Evolutionary conservation across 1,140 invertebrate genomes (phyloP).

Genomic region (Streblospio benedicti): DNA sequence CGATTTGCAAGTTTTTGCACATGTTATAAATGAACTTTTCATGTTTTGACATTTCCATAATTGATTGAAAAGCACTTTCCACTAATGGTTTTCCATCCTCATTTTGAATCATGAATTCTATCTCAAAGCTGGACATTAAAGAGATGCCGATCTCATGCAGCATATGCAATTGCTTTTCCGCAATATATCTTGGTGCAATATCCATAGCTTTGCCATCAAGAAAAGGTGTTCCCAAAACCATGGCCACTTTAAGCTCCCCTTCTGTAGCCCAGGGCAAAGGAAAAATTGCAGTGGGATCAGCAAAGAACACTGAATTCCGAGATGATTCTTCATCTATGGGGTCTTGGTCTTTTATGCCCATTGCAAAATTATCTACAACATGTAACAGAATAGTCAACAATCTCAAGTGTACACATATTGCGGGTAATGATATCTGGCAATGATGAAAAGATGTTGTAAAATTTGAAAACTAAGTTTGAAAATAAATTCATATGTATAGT

Average conservation of each 20-base stretch:
- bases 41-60: slow-evolving; percentile 6
- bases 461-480: too few relatives aligned
- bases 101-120: slow-evolving; percentile 2
- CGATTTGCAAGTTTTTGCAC: slow-evolving; percentile 2
- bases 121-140: slow-evolving; percentile 8
- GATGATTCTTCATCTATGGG: too few relatives aligned
- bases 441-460: too few relatives aligned
- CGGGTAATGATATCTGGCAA: too few relatives aligned
- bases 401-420: too few relatives aligned
- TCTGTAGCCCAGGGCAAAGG: neutral
- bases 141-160: neutral
- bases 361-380: too few relatives aligned
- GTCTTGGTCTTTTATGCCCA: too few relatives aligned
- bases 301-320: too few relatives aligned
- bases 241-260: neutral
- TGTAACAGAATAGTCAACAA: too few relatives aligned
- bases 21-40: slow-evolving; percentile 9
- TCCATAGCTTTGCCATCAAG: neutral
- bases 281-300: too few relatives aligned
- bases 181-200: slow-evolving; percentile 2
- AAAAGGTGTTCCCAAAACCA: slow-evolving; percentile 8
- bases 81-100: neutral
- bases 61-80: neutral
- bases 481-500: too few relatives aligned
- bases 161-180: slow-evolving; percentile 10